phyloP scores from a whole-genome alignment of 2,888 invertebrate genomes.

The Therioaphis trifolii region DNA sequence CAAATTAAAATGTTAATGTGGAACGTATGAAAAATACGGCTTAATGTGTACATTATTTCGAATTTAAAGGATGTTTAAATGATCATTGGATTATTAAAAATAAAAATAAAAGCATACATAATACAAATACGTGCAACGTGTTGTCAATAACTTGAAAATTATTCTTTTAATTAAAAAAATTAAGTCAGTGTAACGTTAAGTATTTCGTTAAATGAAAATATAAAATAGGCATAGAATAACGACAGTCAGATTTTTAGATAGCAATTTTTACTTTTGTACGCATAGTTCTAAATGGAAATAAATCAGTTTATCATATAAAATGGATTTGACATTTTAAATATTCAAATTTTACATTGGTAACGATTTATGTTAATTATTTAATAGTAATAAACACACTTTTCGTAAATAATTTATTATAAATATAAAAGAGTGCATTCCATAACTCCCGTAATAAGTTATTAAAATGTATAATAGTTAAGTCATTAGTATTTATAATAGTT shows the following conservation, averaged over 20 bases:
- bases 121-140: neutral
- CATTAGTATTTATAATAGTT: too few relatives aligned
- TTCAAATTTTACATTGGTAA: neutral
- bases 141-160: neutral
- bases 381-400: neutral
- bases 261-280: neutral
- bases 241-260: neutral
- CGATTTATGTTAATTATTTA: neutral
- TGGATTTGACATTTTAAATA: neutral
- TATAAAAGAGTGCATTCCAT: too few relatives aligned
- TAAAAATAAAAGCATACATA: neutral
- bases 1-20: neutral
- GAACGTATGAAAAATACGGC: neutral
- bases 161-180: constrained; percentile 33
- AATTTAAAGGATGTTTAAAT: constrained; percentile 16
- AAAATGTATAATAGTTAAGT: too few relatives aligned
- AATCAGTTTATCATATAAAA: neutral
- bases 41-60: constrained; percentile 8
- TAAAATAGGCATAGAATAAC: constrained; percentile 5
- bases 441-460: too few relatives aligned
- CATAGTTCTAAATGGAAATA: neutral
- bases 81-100: constrained; percentile 25
- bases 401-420: too few relatives aligned
- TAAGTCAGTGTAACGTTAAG: neutral
- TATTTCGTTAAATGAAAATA: constrained; percentile 28